Base-by-base conservation (phyloP, 2,888 invertebrate species). In the Folsomia manolachei region DNA sequence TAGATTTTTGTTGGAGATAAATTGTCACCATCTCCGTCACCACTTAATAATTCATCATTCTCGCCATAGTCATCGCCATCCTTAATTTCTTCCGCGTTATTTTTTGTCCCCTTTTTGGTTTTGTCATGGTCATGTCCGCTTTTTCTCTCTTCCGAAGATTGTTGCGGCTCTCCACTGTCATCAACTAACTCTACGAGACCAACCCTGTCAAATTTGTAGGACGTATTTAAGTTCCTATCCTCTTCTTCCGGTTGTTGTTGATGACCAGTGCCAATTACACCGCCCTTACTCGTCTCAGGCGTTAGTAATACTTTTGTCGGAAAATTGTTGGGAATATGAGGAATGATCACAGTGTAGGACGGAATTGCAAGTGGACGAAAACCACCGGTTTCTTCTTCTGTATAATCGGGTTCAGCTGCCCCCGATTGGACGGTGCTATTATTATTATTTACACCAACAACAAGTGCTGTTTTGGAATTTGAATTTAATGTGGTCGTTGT, bases 291-390 rank as follows among this genome's bases (percentile, higher is more conserved):
- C 14, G n/a, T 51, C 23, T 24, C n/a, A 23, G 61, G 14, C 66
- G 26, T 26, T 23, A 51, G 51, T 66, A 2, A 9, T 23, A 52
- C 51, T 56, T 67, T 24, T 26, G 14, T 51, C 19, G 56, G n/a
- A 14, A 14, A 19, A 11, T 71, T 68, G 70, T 76, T 78, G 1
- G 77, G 74, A 66, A 80, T 79, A 26, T 80, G 80, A 18, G 80
- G 80, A 60, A 80, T 80, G 61, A 77, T 71, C 2, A 80, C 73
- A 0, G 79, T 79, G 66, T 76, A 80, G 0, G 79, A 70, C 4
- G 79, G 80, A 23, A 80, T 78, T 18, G 72, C 72, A 14, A 75
- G 68, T 21, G 77, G 77, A 25, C 67, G 63, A 52, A 77, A 77
- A 19, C 77, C 77, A 26, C 69, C 72, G 53, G 68, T 69, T 14